phyloP scores from a whole-genome alignment of 2,888 invertebrate species.

The Shargacucullia verbasci region DNA sequence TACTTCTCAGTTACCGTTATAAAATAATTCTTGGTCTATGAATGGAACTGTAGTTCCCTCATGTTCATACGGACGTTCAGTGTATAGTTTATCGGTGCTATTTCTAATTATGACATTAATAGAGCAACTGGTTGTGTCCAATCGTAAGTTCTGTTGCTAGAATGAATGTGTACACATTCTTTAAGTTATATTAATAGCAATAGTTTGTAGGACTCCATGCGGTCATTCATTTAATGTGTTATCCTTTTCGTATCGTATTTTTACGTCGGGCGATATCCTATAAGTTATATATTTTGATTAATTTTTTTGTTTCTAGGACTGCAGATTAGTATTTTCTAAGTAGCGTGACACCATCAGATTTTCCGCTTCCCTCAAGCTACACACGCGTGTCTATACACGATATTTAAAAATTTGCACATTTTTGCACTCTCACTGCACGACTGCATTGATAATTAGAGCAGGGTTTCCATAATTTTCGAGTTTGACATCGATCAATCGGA shows the following conservation, averaged over 20 bases:
- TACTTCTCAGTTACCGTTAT: conserved; percentile 37
- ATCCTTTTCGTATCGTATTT: too few relatives aligned
- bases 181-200: conserved; percentile 39
- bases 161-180: conserved; percentile 42
- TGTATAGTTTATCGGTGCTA: conserved; percentile 38
- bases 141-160: conserved; percentile 19
- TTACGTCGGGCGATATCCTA: too few relatives aligned
- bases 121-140: conserved; percentile 26
- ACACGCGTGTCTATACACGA: too few relatives aligned
- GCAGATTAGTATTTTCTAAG: too few relatives aligned
- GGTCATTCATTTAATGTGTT: too few relatives aligned
- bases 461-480: conserved; percentile 10
- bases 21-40: conserved; percentile 36
- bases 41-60: conserved; percentile 36
- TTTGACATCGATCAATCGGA: conserved; percentile 34
- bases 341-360: too few relatives aligned
- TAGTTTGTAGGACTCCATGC: conserved; percentile 17
- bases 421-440: too few relatives aligned
- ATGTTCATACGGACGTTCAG: conserved; percentile 7
- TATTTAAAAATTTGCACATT: too few relatives aligned
- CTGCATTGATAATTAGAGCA: neutral
- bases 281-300: too few relatives aligned
- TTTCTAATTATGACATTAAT: conserved; percentile 54
- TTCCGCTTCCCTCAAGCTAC: too few relatives aligned
- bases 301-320: too few relatives aligned